Percentiles rank a stretch among this genome's conserved stretches.
Evolutionary conservation across 2,113 vertebrate genomes (phyloP).

Genomic region (Zosterops japonicus): DNA sequence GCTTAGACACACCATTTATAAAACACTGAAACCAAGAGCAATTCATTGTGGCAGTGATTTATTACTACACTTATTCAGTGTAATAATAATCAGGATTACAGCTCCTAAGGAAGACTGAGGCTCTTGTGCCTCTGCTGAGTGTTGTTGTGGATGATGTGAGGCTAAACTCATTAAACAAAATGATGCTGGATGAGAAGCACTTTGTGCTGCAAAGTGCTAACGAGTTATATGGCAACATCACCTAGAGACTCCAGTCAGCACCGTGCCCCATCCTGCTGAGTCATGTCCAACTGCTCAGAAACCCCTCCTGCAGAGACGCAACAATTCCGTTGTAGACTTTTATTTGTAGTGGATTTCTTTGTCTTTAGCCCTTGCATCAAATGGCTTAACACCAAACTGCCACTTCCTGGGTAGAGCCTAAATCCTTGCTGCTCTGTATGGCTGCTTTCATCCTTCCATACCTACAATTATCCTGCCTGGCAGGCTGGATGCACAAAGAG

Average conservation of each 20-base stretch:
- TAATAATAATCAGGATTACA: neutral
- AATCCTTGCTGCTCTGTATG: neutral
- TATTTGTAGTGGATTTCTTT: neutral
- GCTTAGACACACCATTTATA: neutral
- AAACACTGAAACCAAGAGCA: neutral
- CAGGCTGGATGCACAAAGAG: neutral
- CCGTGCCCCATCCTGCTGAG: fast-evolving
- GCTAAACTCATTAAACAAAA: neutral
- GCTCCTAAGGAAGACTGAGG: neutral
- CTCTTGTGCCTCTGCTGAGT: neutral
- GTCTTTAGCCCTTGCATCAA: neutral
- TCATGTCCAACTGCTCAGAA: neutral
- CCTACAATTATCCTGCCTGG: neutral
- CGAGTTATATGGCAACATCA: neutral
- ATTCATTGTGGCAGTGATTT: neutral
- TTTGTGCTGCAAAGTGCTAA: neutral
- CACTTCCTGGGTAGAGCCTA: neutral
- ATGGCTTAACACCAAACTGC: neutral
- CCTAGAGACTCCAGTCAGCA: neutral
- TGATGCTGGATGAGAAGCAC: neutral
- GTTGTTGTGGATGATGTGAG: neutral
- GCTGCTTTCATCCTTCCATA: neutral
- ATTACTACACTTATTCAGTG: neutral
- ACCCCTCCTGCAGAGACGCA: neutral
- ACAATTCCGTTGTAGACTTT: neutral